Evolutionary conservation across 2,888 invertebrate genomes (phyloP), one percentile per base, ranked within the genome.

Genomic region (Tuberolachnus salignus): DNA sequence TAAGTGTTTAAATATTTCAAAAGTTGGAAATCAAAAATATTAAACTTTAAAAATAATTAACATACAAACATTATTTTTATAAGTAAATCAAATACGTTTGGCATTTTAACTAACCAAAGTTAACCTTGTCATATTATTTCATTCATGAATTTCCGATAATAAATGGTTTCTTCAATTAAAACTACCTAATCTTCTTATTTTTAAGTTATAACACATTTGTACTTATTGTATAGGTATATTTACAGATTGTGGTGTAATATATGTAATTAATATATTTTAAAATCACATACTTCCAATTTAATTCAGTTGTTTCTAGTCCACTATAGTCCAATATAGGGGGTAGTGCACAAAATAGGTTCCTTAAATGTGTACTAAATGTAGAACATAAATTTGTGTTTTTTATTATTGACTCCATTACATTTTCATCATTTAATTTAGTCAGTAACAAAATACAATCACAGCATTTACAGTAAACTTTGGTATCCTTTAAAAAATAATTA

Each of bases 391-490:
- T 75, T 6, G 75, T 66, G 4, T 75, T 66, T 57, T 46, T 67
- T 34, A 57, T 49, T 26, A 75, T 75, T 19, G 14, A 75, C 26
- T 55, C 46, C 16, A 55, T 67, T 19, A 75, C 75, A 57, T 51
- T 57, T 67, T 75, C 75, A 46, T 75, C 75, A 49, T 75, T 63
- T 19, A 75, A 67, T 75, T 66, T 75, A 11, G 57, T 57, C 16
- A 75, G 13, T 3, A 67, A 46, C 16, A 75, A 49, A 67, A 75
- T 67, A 21, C 55, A 67, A 19, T 75, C 16, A 67, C 75, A 75
- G 9, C 44, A 57, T 75, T 57, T 66, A 34, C 10, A 14, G 10
- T n/a, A 75, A 1, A 75, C 75, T 19, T 75, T 34, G 57, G 75
- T 75, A 57, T 75, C 44, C 75, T 75, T 53, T 4, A 44, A 64